Evolutionary conservation across 2,888 invertebrate genomes (phyloP).

Genomic region (Megalurothrips usitatus): DNA sequence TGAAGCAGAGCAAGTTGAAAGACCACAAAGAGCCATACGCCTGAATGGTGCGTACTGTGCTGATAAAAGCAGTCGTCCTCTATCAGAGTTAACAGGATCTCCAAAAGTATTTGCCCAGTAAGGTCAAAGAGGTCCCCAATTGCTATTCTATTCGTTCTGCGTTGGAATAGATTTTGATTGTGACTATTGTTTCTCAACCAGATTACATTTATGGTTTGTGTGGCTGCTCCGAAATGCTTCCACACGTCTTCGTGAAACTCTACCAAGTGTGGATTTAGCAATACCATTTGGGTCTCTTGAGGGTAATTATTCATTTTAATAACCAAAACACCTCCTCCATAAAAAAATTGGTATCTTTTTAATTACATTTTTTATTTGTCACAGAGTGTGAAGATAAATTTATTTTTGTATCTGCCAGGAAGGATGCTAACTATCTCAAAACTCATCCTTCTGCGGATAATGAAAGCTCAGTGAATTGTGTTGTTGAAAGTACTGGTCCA

Average conservation of each 20-base stretch:
- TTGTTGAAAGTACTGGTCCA: not conserved
- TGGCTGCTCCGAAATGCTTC: slow-evolving; percentile 27
- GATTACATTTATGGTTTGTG: slow-evolving; percentile 30
- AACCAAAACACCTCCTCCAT: not conserved
- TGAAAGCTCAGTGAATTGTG: not conserved
- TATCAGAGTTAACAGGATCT: slow-evolving; percentile 25
- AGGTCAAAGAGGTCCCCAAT: not conserved
- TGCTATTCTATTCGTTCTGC: no score
- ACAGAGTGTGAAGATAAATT: not conserved
- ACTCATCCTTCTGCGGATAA: not conserved
- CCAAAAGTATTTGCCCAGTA: slow-evolving; percentile 30
- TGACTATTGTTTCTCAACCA: not conserved
- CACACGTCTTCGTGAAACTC: slow-evolving; percentile 27
- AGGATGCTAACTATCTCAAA: no score
- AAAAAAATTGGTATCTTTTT: not conserved
- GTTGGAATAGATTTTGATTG: not conserved
- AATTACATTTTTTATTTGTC: not conserved
- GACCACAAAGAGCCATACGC: slow-evolving; percentile 22
- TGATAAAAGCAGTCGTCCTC: slow-evolving; percentile 11
- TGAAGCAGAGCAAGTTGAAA: slow-evolving; percentile 26
- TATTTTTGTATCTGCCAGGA: not conserved
- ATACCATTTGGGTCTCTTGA: not conserved
- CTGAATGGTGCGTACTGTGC: not conserved
- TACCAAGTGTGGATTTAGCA: not conserved
- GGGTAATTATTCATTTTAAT: not conserved